Conservation (phyloP, 2,888 invertebrate species). For the Limnephilus rhombicus region DNA sequence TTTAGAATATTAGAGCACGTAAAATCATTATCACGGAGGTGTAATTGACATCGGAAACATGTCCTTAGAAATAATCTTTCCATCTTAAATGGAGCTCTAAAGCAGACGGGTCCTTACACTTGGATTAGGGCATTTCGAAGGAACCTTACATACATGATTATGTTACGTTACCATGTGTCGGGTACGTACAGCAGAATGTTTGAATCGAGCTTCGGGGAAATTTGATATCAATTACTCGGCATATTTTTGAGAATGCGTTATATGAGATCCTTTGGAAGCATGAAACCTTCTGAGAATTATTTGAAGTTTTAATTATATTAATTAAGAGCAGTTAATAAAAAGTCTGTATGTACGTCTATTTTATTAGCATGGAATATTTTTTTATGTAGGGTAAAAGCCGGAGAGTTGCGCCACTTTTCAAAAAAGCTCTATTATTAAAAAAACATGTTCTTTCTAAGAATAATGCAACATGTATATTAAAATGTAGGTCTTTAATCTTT, state of each 20-base stretch:
- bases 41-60: slow-evolving; percentile 34
- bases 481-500: too few relatives aligned
- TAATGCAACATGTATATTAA: too few relatives aligned
- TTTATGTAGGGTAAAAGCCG: too few relatives aligned
- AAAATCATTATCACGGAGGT: slow-evolving; percentile 42
- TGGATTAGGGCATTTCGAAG: background rate
- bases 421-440: too few relatives aligned
- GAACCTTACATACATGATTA: background rate
- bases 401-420: too few relatives aligned
- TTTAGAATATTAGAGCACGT: slow-evolving; percentile 29
- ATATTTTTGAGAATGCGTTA: background rate
- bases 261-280: background rate
- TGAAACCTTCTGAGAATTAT: background rate
- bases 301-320: too few relatives aligned
- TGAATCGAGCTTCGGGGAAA: background rate
- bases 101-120: background rate
- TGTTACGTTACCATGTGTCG: background rate
- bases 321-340: too few relatives aligned
- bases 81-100: slow-evolving; percentile 5
- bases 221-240: background rate
- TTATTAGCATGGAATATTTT: too few relatives aligned
- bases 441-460: too few relatives aligned
- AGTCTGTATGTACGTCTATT: too few relatives aligned
- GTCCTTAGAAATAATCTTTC: slow-evolving; percentile 23
- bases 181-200: background rate